A percentile compares a stretch with the other conserved stretches of the same genome.
Conservation (phyloP, 2,888 invertebrate species). For the Acrocera orbiculus region DNA sequence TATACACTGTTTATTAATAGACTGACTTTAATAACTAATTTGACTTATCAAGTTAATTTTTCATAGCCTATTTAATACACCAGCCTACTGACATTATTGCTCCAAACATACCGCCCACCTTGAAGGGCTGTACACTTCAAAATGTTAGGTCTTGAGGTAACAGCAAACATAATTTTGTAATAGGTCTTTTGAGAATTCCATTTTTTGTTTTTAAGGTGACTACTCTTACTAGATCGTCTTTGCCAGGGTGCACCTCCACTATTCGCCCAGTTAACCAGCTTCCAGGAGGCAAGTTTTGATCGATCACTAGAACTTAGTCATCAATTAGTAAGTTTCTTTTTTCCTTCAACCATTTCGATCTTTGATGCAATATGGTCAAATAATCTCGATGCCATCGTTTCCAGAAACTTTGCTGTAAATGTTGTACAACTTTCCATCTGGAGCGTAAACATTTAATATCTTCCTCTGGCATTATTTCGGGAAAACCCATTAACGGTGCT, state of each 20-base stretch:
- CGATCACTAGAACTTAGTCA: background rate
- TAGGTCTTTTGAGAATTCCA: background rate
- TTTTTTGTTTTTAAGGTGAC: background rate
- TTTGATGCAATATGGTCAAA: background rate
- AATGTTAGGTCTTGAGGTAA: no score
- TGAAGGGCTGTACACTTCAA: no score
- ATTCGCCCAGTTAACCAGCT: background rate
- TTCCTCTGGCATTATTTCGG: background rate
- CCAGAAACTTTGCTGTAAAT: constrained; percentile 1
- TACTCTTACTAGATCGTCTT: constrained; percentile 1
- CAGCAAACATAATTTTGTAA: background rate
- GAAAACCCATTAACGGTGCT: background rate
- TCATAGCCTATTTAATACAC: no score
- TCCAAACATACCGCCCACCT: no score
- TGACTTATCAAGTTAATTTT: no score
- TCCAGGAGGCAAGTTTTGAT: background rate
- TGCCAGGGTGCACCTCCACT: constrained; percentile 1
- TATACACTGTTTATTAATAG: no score
- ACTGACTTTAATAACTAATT: no score
- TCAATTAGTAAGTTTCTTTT: no score
- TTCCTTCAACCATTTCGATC: constrained; percentile 1
- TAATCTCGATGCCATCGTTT: background rate
- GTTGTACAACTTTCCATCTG: constrained; percentile 1
- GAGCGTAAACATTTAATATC: background rate
- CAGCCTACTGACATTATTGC: no score